Percentiles rank a stretch among this genome's conserved stretches.
Conservation (phyloP, 2,888 invertebrate genomes). For the Melikaiella ostensackeni region DNA sequence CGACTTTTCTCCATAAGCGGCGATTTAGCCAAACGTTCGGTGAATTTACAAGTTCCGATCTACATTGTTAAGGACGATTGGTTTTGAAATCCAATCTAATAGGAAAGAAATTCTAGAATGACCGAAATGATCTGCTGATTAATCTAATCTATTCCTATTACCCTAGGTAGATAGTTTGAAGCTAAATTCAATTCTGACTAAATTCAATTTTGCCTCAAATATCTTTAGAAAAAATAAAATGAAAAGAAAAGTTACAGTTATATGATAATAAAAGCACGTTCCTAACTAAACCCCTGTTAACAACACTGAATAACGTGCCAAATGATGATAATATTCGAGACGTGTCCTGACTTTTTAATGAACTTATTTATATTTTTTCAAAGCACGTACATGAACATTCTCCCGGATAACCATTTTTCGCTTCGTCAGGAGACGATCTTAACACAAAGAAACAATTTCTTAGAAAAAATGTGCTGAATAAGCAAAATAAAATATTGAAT, state of each 20-base stretch:
- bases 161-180: background rate
- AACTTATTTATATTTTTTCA: constrained; percentile 5
- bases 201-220: background rate
- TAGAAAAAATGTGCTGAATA: no score
- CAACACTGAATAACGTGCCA: background rate
- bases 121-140: background rate
- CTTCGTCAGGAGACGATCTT: no score
- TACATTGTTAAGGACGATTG: constrained; percentile 43
- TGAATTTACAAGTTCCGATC: constrained; percentile 44
- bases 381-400: background rate
- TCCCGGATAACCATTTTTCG: no score
- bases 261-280: background rate
- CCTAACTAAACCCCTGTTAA: background rate
- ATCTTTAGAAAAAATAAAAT: background rate
- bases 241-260: background rate
- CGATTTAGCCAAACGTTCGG: constrained; percentile 41
- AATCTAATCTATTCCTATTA: background rate
- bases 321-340: background rate
- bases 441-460: no score
- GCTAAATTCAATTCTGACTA: background rate
- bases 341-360: constrained; percentile 5
- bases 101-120: constrained; percentile 41
- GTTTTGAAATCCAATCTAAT: constrained; percentile 48
- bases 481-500: no score
- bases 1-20: constrained; percentile 50